Base-by-base conservation (phyloP, 2,888 invertebrate species). In the Drosophila subquinaria region DNA sequence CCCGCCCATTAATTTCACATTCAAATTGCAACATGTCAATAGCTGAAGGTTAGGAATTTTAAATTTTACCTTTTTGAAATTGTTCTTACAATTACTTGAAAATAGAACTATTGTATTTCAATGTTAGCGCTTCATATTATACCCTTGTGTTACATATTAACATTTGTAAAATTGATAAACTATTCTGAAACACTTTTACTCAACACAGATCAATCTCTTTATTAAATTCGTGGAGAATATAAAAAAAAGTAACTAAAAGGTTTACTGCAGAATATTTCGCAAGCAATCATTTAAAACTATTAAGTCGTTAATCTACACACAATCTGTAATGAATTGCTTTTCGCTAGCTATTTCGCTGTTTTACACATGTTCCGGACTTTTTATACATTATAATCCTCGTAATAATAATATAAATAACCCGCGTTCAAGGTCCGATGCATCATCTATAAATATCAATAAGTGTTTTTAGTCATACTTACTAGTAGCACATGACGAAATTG, bases 381-480 rank as follows among this genome's bases (percentile, higher is more conserved):
- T 47, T 65, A 30, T 52, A 42, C 52, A 55, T 30, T 43, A 48
- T 23, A 20, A 64, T 13, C 15, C 11, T 23, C n/a, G 4, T 27
- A 35, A 38, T 17, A 38, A 40, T n/a, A 45, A 50, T 50, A 40
- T 57, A 47, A 36, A 57, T 40, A 72, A 57, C 66, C 40, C 36
- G 42, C 43, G 73, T 57, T 59, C 78, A 68, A 75, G 62, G 75
- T 78, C 47, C 67, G 45, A 2, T 55, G 36, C 17, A 11, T 43
- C 52, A 73, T 66, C 66, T 77, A 61, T 74, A 43, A 43, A 52
- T 47, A 66, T 48, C 20, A 27, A 13, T 10, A 10, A n/a, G 8
- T 20, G 20, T 11, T 15, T 59, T 76, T 55, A 64, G 59, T 64
- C 73, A 76, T 51, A 36, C 43, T 13, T 59, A 62, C 47, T 60